Evolutionary conservation across 2,113 vertebrate species (phyloP).

Genomic region (Tauraco erythrolophus): DNA sequence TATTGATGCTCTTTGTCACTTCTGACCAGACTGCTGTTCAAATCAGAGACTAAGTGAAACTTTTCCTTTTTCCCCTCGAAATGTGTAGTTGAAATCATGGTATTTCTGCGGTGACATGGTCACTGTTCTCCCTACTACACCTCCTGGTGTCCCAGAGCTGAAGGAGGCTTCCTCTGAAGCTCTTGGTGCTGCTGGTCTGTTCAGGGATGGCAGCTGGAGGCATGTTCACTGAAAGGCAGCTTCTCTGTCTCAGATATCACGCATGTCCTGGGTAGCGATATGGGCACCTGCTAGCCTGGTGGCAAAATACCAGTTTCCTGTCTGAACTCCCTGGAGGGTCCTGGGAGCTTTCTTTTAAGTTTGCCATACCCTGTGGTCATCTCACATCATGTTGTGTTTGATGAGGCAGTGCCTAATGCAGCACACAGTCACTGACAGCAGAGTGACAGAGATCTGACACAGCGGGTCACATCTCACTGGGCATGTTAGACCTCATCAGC

Average conservation of each 20-base stretch:
- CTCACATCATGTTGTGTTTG: background rate
- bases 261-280: rapidly evolving
- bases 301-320: background rate
- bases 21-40: background rate
- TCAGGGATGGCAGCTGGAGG: background rate
- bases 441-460: background rate
- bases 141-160: background rate
- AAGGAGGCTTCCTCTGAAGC: background rate
- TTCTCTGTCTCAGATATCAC: background rate
- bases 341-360: background rate
- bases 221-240: background rate
- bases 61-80: background rate
- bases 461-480: rapidly evolving
- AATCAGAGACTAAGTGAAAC: background rate
- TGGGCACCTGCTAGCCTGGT: background rate
- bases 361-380: background rate
- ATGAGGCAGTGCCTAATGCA: background rate
- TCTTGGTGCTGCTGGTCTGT: background rate
- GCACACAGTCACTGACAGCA: background rate
- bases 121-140: background rate
- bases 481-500: background rate
- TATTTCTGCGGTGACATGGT: background rate
- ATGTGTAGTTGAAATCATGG: background rate
- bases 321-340: background rate
- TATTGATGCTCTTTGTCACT: background rate